Percentiles rank a stretch among this genome's conserved stretches.
Evolutionary conservation across 2,113 vertebrate genomes (phyloP).

Genomic region (Bos indicus): DNA sequence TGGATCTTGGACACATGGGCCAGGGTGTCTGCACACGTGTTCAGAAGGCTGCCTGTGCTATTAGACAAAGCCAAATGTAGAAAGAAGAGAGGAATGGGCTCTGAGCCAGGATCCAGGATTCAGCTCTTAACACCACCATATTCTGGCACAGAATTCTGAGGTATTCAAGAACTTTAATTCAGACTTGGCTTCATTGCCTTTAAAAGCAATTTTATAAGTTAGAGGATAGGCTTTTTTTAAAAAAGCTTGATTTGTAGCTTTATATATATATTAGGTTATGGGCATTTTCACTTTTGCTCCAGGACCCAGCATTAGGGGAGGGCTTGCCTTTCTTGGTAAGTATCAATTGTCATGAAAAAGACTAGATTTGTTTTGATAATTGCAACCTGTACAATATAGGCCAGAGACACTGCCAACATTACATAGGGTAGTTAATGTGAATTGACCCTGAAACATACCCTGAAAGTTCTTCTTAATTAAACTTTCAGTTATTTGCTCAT

Average conservation of each 20-base stretch:
- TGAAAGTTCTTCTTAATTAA: slow-evolving; percentile 37
- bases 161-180: not conserved
- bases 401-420: not conserved
- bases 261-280: not conserved
- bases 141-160: not conserved
- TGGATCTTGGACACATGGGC: not conserved
- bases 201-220: slow-evolving; percentile 7
- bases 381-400: not conserved
- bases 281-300: not conserved
- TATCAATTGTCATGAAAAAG: not conserved
- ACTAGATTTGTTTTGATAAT: not conserved
- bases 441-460: slow-evolving; percentile 23
- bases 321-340: not conserved
- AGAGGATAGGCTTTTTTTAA: not conserved
- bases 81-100: not conserved
- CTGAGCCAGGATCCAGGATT: not conserved
- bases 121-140: not conserved
- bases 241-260: not conserved
- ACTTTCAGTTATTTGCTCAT: not conserved
- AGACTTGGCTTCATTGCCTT: not conserved
- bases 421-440: not conserved
- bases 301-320: not conserved
- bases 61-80: not conserved
- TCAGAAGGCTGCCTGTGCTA: not conserved
- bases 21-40: not conserved